Conservation (phyloP, 2,797 vertebrate genomes). For the Paratrypauchen microcephalus region DNA sequence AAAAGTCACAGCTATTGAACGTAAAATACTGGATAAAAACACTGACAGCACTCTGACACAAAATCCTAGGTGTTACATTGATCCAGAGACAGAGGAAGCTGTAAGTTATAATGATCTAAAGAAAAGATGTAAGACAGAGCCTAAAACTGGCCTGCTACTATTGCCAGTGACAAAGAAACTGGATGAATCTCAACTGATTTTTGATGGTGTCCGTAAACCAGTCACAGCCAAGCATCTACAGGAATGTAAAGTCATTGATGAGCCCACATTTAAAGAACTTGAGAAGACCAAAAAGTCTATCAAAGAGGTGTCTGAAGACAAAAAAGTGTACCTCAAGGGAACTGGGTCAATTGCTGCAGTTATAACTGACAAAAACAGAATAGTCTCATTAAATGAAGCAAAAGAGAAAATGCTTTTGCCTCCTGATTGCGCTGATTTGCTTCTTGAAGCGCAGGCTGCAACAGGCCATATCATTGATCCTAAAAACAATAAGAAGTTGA, state of each 20-base stretch:
- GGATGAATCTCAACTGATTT: slow-evolving; percentile 67
- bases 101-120: no score
- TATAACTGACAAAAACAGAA: slow-evolving; percentile 70
- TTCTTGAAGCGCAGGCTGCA: slow-evolving; percentile 92
- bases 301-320: not conserved
- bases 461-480: slow-evolving; percentile 91
- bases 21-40: slow-evolving; percentile 72
- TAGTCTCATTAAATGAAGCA: slow-evolving; percentile 87
- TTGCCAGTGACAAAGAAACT: slow-evolving; percentile 54
- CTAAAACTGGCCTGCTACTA: slow-evolving; percentile 46
- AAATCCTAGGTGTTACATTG: slow-evolving; percentile 77
- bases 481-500: slow-evolving; percentile 80
- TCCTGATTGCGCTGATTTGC: slow-evolving; percentile 73
- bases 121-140: no score
- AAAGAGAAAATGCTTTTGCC: slow-evolving; percentile 75
- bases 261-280: not conserved
- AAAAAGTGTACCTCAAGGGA: slow-evolving; percentile 34
- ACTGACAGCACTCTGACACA: slow-evolving; percentile 78
- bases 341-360: slow-evolving; percentile 80
- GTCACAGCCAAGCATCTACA: no score
- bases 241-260: not conserved
- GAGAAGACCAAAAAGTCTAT: not conserved
- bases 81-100: no score
- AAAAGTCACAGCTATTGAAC: no score
- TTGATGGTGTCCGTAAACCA: slow-evolving; percentile 85